Percentiles rank a stretch among this genome's conserved stretches.
Evolutionary conservation across 2,113 vertebrate genomes (phyloP).

Genomic region (Anseranas semipalmata): DNA sequence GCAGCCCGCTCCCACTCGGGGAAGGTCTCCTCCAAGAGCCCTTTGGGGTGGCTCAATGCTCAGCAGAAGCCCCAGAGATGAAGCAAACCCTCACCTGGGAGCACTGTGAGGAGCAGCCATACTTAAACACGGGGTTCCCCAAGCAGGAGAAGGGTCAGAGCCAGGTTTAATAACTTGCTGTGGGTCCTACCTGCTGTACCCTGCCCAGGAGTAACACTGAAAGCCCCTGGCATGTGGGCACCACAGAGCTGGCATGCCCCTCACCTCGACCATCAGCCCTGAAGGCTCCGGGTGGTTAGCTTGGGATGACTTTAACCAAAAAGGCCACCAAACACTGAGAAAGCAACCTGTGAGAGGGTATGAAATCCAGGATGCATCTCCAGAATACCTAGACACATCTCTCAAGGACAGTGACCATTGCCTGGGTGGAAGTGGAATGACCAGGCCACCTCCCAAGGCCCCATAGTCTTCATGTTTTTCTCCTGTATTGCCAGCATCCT

Average conservation of each 20-base stretch:
- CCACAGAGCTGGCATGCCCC: not conserved
- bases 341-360: not conserved
- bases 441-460: not conserved
- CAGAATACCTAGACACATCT: not conserved
- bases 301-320: not conserved
- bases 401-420: not conserved
- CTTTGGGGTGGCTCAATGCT: not conserved
- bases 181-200: not conserved
- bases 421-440: not conserved
- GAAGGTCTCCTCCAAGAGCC: not conserved
- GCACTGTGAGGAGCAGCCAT: rapidly evolving
- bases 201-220: not conserved
- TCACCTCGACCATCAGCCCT: not conserved
- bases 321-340: not conserved
- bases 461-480: not conserved
- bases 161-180: not conserved
- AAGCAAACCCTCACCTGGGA: not conserved
- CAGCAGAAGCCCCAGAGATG: not conserved
- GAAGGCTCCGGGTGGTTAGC: not conserved
- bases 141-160: not conserved
- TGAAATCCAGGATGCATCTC: not conserved
- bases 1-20: rapidly evolving
- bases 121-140: not conserved
- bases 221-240: not conserved
- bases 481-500: not conserved